Conservation (phyloP, 2,113 vertebrate species). For the Vimba vimba region DNA sequence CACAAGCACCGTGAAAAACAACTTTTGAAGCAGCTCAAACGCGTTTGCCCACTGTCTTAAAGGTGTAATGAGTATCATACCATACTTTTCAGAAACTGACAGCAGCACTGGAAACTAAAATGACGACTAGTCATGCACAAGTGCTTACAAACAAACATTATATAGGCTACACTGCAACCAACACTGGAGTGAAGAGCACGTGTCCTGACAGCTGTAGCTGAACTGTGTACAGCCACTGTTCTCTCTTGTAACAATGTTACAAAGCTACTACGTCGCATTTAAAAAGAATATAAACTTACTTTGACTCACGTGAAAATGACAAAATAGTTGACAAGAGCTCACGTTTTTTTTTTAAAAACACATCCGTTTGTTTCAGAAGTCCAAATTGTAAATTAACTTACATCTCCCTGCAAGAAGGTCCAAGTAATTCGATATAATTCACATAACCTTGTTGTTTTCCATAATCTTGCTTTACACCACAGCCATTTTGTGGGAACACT, state of each 20-base stretch:
- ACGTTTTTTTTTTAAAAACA: not conserved
- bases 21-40: not conserved
- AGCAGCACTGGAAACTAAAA: not conserved
- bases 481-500: conserved; percentile 52
- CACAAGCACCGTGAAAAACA: not conserved
- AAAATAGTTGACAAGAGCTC: not conserved
- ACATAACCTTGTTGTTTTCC: not conserved
- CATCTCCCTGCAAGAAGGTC: not conserved
- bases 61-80: not conserved
- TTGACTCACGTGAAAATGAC: not conserved
- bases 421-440: not conserved
- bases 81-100: not conserved
- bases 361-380: not conserved
- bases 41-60: not conserved
- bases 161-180: not conserved
- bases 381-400: not conserved
- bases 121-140: not conserved
- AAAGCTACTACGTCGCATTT: not conserved
- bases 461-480: conserved; percentile 32
- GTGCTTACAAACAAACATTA: not conserved
- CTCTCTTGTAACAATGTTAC: not conserved
- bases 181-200: not conserved
- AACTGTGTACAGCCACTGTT: not conserved
- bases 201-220: not conserved
- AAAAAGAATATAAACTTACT: not conserved